These are phyloP conservation scores for Melanargia galathea DNA, from an alignment of 2,888 invertebrate species.

Conservation along the genomic window DNA sequence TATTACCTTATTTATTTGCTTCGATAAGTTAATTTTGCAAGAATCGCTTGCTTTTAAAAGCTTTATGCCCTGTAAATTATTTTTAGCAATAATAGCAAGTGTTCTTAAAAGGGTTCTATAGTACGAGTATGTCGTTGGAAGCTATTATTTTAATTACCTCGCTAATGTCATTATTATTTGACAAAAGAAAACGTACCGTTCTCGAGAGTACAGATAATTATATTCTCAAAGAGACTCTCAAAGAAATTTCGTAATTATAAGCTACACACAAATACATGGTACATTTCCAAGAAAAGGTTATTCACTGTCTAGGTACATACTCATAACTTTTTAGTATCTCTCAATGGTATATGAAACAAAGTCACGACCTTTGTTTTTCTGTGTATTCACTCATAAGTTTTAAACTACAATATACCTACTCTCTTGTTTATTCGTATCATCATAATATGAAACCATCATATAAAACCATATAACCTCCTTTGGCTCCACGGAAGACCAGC, in stretches of 20 bases:
- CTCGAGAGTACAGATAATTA: conserved; percentile 69
- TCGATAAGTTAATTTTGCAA: neutral
- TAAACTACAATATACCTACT: too few species aligned
- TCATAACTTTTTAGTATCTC: neutral
- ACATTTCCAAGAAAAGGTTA: conserved; percentile 40
- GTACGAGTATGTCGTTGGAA: conserved; percentile 66
- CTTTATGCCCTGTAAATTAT: conserved; percentile 13
- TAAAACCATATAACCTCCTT: too few species aligned
- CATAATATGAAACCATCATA: too few species aligned
- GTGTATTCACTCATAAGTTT: too few species aligned
- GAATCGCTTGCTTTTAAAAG: neutral
- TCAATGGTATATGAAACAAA: neutral
- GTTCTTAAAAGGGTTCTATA: conserved; percentile 49
- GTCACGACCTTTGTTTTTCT: too few species aligned
- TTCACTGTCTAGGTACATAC: conserved; percentile 33
- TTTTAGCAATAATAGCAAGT: conserved; percentile 14
- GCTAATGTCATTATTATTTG: conserved; percentile 71
- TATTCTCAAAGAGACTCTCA: conserved; percentile 68
- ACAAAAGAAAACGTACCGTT: conserved; percentile 62
- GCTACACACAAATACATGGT: conserved; percentile 45
- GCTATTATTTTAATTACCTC: conserved; percentile 78
- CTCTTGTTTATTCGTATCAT: too few species aligned
- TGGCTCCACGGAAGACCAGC: too few species aligned
- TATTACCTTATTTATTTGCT: too few species aligned
- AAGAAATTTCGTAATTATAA: conserved; percentile 64